Conservation (phyloP, 1,140 invertebrate species). For the Metaphire vulgaris region DNA sequence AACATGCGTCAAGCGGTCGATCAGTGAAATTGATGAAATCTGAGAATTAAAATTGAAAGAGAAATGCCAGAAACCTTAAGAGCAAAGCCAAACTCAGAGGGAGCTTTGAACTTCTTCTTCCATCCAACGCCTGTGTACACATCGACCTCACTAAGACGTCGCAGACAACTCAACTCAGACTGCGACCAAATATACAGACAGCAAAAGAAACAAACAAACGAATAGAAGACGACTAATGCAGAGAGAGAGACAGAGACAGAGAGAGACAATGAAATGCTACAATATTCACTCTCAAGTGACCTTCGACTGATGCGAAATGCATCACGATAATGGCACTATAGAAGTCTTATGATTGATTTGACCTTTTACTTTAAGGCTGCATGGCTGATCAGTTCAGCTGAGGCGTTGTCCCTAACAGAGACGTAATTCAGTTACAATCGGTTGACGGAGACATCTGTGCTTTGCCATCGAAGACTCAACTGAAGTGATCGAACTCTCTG, state of each 20-base stretch:
- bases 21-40: no score
- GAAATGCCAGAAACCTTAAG: background rate
- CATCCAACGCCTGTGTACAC: background rate
- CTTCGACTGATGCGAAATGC: background rate
- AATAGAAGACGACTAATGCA: background rate
- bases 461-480: no score
- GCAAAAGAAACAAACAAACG: background rate
- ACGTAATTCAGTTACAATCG: no score
- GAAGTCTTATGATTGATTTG: no score
- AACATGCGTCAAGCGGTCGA: no score
- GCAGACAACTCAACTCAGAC: background rate
- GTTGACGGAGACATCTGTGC: no score
- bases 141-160: background rate
- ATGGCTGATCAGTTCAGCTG: no score
- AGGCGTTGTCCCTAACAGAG: no score
- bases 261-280: background rate
- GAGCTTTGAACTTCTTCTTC: constrained; percentile 16
- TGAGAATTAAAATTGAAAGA: no score
- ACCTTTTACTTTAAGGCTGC: no score
- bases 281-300: background rate
- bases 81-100: constrained; percentile 17
- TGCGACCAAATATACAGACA: background rate
- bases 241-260: background rate
- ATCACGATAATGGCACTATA: background rate
- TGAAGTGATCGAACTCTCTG: no score